A percentile compares a stretch with the other conserved stretches of the same genome.
These are phyloP conservation scores for Noctua comes DNA, from an alignment of 2,888 invertebrate genomes.

Conservation along the genomic window DNA sequence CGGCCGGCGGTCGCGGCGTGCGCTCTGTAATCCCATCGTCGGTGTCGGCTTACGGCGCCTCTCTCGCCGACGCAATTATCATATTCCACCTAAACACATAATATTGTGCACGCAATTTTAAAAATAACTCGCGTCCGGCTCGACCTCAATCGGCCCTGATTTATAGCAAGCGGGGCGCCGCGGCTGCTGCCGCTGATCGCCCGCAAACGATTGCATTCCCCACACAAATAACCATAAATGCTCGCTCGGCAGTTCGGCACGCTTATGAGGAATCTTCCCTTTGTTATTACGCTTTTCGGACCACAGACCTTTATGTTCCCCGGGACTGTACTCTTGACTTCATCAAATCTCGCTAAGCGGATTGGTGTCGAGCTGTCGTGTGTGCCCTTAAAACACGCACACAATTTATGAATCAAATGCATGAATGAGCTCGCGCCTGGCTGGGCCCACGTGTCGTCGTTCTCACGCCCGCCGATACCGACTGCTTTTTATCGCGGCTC, in stretches of 20 bases:
- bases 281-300: conserved; percentile 33
- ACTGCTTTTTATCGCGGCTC: conserved; percentile 85
- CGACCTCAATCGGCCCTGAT: conserved; percentile 87
- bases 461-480: conserved; percentile 84
- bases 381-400: conserved; percentile 74
- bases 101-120: conserved; percentile 90
- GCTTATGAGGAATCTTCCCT: conserved; percentile 43
- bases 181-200: conserved; percentile 71
- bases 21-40: conserved; percentile 87
- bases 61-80: conserved; percentile 87
- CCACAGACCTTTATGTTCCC: conserved; percentile 7
- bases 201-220: conserved; percentile 77
- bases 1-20: conserved; percentile 72
- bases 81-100: conserved; percentile 90
- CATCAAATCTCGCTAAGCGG: conserved; percentile 47
- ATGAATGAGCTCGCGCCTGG: conserved; percentile 85
- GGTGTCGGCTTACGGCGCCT: conserved; percentile 89
- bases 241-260: conserved; percentile 64
- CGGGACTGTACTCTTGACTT: conserved; percentile 29
- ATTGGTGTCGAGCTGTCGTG: conserved; percentile 60
- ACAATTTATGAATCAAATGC: conserved; percentile 89
- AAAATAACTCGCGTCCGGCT: conserved; percentile 88
- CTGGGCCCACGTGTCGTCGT: conserved; percentile 85
- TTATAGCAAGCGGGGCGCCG: conserved; percentile 82
- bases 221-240: conserved; percentile 76